A percentile compares a stretch with the other conserved stretches of the same genome.
phyloP scores from a whole-genome alignment of 2,113 vertebrate genomes.

The Dascyllus trimaculatus region DNA sequence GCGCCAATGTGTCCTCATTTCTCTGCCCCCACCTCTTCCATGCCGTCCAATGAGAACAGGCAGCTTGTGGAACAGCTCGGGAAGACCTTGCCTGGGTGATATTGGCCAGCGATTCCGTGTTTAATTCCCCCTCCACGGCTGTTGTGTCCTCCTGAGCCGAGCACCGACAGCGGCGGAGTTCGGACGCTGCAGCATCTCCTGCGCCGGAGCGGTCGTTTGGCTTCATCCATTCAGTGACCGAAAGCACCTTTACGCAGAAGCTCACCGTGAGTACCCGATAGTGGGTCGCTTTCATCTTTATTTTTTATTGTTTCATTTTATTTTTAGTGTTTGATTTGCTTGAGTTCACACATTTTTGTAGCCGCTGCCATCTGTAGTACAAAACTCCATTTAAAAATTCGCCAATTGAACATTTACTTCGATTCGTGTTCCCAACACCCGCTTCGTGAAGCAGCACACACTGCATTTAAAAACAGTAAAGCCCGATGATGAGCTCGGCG shows the following conservation, averaged over 20 bases:
- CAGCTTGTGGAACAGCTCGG: conserved; percentile 29
- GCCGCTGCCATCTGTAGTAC: background rate
- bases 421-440: background rate
- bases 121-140: background rate
- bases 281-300: background rate
- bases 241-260: background rate
- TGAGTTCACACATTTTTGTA: background rate
- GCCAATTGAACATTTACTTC: background rate
- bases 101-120: conserved; percentile 18
- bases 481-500: background rate
- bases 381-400: background rate
- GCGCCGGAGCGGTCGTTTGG: background rate
- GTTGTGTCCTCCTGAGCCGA: background rate
- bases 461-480: rapidly evolving
- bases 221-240: background rate
- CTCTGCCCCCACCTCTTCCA: conserved; percentile 36
- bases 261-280: conserved; percentile 24
- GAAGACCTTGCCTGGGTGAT: conserved; percentile 30
- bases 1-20: conserved; percentile 55
- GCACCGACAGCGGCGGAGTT: background rate
- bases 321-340: background rate
- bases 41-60: conserved; percentile 55
- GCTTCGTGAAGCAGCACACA: background rate
- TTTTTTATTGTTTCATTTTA: too few species aligned
- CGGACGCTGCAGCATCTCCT: conserved; percentile 12